Base-by-base conservation (phyloP, 2,888 invertebrate genomes). In the Rotaria sp. region DNA sequence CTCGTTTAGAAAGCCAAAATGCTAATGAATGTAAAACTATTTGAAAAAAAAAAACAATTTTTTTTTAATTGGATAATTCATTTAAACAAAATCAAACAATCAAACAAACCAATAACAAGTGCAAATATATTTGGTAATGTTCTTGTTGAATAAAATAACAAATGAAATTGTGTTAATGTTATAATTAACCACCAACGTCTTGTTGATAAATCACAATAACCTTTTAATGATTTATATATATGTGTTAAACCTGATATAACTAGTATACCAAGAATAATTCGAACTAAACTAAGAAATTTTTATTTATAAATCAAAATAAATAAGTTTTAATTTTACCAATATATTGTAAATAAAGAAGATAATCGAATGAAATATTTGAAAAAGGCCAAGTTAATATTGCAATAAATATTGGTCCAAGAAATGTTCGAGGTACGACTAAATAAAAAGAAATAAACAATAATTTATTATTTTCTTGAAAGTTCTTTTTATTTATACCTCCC, bases 121-220 rank as follows among this genome's bases (percentile, higher is more conserved):
- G 95, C 96, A 93, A 98, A 95, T 55, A 95, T 95, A 91, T 99
- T 99, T 86, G 99, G 98, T 89, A 99, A 92, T 24, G 97, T 94
- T 87, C 99, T 93, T 89, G 96, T 95, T 92, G 96, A 93, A 91
- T 99, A 99, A 91, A 96, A 99, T 93, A 97, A 94, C 90, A 98
- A 96, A 92, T 99, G 99, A 91, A 97, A 99, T 91, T 99, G 99
- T 1, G 96, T 94, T 38, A 94, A 93, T 3, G 95, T 96, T 87
- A 98, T 88, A 7, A 92, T 85, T 24, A 89, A 86, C 48, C 90
- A 87, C 89, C 90, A 91, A 26, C 87, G 94, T 15, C 94, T 93
- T 90, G 95, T 94, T 88, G 94, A 93, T 87, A 92, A 91, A 26
- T 97, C 96, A 92, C 95, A 96, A 87, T 94, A 93, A 88, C 94